These are phyloP conservation scores for Luffia ferchaultella DNA, from an alignment of 2,888 invertebrate species.

Conservation along the genomic window DNA sequence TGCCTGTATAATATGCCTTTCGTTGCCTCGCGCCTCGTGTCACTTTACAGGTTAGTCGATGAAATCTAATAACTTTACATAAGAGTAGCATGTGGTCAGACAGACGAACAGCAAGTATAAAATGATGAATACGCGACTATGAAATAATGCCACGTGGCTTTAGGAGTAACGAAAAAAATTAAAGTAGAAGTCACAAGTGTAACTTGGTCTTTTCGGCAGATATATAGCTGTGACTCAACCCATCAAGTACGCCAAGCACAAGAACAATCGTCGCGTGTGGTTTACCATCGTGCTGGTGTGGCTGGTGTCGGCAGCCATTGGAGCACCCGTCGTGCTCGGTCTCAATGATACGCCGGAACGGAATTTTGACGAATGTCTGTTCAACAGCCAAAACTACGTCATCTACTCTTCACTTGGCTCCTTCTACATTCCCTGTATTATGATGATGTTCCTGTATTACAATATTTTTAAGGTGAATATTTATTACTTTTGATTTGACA, in stretches of 20 bases:
- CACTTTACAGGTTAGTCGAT: too few species aligned
- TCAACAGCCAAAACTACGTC: conserved; percentile 98
- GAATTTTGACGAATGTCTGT: conserved; percentile 86
- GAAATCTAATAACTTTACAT: too few species aligned
- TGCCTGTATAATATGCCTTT: too few species aligned
- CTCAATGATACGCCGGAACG: conserved; percentile 92
- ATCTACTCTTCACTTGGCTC: conserved; percentile 97
- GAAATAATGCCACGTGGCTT: too few species aligned
- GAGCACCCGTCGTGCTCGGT: conserved; percentile 94
- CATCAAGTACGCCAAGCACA: conserved; percentile 98
- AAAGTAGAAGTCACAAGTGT: too few species aligned
- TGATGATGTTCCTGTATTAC: conserved; percentile 98
- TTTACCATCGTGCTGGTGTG: conserved; percentile 95
- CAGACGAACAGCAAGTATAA: too few species aligned
- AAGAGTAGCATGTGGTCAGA: too few species aligned
- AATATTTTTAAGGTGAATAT: conserved; percentile 92
- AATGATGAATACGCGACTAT: too few species aligned
- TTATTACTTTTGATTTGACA: too few species aligned
- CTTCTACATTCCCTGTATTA: conserved; percentile 98
- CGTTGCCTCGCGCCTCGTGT: too few species aligned
- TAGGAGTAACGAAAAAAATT: too few species aligned
- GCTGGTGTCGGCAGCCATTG: conserved; percentile 92
- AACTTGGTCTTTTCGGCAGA: too few species aligned
- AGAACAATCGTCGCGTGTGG: conserved; percentile 94
- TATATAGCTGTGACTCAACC: conserved; percentile 99